These are phyloP conservation scores for Chiridota heheva DNA, from an alignment of 35 echinoderm and acorn worm genomes.

Conservation along the genomic window DNA sequence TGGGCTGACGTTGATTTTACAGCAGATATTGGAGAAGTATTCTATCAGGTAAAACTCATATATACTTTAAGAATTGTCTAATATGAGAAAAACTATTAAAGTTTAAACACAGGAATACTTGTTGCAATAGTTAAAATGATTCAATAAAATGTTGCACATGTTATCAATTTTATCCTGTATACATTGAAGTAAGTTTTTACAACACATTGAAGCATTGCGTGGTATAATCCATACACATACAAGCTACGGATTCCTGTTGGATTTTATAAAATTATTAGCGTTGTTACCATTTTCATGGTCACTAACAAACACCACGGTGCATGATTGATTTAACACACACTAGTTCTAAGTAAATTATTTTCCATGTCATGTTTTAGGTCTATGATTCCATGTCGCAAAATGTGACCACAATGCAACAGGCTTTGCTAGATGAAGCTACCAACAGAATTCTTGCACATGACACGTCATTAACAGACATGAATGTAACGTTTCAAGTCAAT, in stretches of 20 bases:
- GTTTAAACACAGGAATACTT: not conserved
- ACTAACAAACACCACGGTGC: no score
- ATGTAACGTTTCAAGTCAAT: constrained; percentile 57
- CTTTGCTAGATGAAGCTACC: constrained; percentile 54
- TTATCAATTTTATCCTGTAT: not conserved
- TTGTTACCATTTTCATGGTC: no score
- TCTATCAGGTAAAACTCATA: constrained; percentile 59
- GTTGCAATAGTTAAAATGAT: not conserved
- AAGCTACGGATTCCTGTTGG: no score
- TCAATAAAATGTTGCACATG: not conserved
- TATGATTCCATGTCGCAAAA: constrained; percentile 39
- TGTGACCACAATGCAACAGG: constrained; percentile 6
- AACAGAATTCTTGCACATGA: constrained; percentile 44
- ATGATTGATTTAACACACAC: no score
- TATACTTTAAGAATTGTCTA: not conserved
- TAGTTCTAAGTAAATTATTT: no score
- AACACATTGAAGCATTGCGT: no score
- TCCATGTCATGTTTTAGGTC: no score
- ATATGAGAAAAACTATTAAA: not conserved
- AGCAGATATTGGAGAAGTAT: constrained; percentile 69
- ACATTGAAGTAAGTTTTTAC: not conserved
- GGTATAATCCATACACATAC: no score
- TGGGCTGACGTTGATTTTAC: constrained; percentile 86
- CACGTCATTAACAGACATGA: constrained; percentile 13
- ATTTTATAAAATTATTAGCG: no score